phyloP scores from a whole-genome alignment of 2,888 invertebrate genomes.

The Ennomos erosarius region DNA sequence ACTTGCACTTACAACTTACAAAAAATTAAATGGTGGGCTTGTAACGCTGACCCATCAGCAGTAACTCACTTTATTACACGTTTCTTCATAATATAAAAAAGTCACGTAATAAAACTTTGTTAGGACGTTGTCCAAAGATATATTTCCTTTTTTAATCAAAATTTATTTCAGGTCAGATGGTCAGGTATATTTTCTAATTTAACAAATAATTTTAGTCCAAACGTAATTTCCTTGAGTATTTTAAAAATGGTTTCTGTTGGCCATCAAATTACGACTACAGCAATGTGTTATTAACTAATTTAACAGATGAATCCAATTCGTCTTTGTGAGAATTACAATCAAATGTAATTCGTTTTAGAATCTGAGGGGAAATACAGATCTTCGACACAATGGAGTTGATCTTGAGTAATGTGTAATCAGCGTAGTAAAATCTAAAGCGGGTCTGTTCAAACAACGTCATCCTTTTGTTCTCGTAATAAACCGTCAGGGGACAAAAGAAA shows the following conservation, averaged over 20 bases:
- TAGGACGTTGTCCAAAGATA: slow-evolving; percentile 3
- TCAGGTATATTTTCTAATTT: slow-evolving; percentile 14
- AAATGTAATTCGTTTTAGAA: slow-evolving; percentile 67
- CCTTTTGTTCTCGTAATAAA: slow-evolving; percentile 79
- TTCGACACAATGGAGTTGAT: slow-evolving; percentile 67
- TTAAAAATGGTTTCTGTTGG: slow-evolving; percentile 27
- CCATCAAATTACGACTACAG: slow-evolving; percentile 34
- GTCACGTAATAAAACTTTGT: slow-evolving; percentile 13
- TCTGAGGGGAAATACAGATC: slow-evolving; percentile 65
- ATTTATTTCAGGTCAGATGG: background rate
- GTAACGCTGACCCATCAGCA: slow-evolving; percentile 24
- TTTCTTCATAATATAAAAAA: slow-evolving; percentile 16
- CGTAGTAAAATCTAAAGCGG: slow-evolving; percentile 73
- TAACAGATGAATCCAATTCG: slow-evolving; percentile 56
- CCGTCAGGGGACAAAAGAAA: slow-evolving; percentile 77
- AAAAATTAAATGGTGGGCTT: slow-evolving; percentile 33
- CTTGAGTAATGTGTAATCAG: slow-evolving; percentile 74
- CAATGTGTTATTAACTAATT: slow-evolving; percentile 45
- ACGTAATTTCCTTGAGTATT: slow-evolving; percentile 11
- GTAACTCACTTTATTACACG: slow-evolving; percentile 16
- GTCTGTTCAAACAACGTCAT: slow-evolving; percentile 69
- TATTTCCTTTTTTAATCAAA: slow-evolving; percentile 12
- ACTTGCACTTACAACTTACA: slow-evolving; percentile 38
- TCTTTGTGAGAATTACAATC: slow-evolving; percentile 60
- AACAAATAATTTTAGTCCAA: slow-evolving; percentile 1